Base-by-base conservation (phyloP, 2,797 vertebrate genomes). In the Myotis daubentonii region DNA sequence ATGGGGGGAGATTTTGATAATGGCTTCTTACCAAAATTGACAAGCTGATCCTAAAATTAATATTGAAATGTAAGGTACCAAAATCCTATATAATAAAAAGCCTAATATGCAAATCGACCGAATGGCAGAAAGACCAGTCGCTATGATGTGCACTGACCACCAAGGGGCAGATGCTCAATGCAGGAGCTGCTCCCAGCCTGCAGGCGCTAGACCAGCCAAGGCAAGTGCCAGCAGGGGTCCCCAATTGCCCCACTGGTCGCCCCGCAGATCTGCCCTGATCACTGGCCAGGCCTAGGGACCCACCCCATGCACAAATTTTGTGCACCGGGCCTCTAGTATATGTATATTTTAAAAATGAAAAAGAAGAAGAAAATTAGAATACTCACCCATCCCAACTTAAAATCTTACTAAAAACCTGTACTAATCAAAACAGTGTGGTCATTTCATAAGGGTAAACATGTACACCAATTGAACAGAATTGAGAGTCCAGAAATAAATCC, bases 191-290 rank as follows among this genome's bases (percentile, higher is more conserved):
- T 13, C 22, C 55, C 55, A 57, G 55, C 22, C 23, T 57, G 23
- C 9, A 57, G 55, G 22, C 4, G 1, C 9, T 9, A 57, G 55
- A 57, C 55, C 28, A 62, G 60, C 28, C 28, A 62, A 62, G 13
- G 60, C 28, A 62, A 28, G 12, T 30, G 60, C 28, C 60, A 30
- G 57, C 57, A 60, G 57, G 13, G 25, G 57, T 13, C 11, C 11
- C 57, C 25, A 2, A 28, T 60, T 5, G 25, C 25, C 12, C 5
- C 5, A 2, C 11, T 0, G 1, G 57, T 28, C 2, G 0, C 57
- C 25, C 57, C 0, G 1, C 57, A 60, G 25, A 60, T 60, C 25
- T 1, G 12, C 11, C 57, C 2, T 62, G 57, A 13, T 6, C 57
- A 62, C 25, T 5, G 12, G 57, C 25, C 25, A 62, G 57, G 25